Evolutionary conservation across 1,140 invertebrate genomes (phyloP), one percentile per base, ranked within the genome.

Genomic region (Drosophila kanapiae): DNA sequence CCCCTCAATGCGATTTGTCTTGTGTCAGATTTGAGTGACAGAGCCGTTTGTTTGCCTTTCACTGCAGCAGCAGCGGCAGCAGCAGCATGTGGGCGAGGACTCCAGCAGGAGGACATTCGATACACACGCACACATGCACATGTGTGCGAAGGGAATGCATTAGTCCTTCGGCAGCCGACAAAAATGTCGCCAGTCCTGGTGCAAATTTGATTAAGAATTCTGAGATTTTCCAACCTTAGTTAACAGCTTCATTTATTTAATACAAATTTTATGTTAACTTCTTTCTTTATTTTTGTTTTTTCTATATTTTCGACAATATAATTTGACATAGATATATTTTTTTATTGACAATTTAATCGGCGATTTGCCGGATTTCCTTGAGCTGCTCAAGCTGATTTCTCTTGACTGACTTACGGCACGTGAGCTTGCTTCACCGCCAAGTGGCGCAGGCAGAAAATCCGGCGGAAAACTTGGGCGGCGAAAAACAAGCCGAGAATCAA

Each of bases 11-110:
- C 85, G 86, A 90, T 90, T 90, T 90, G 85, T 90, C 85, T 90
- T 74, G 63, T 90, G 85, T 90, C 85, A 90, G 85, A 90, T 90
- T 90, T 90, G 85, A 90, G 56, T 90, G 85, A 90, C 85, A 90
- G 81, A 74, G 75, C 85, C 80, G 82, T 90, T 90, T 90, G 78
- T 90, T 88, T 90, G 75, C 80, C 87, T 62, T 75, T 65, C 78
- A 62, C 62, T 62, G 42, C 35, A 27, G 51, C 31, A 29, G 18
- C 27, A 18, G 16, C 27, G 13, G 16, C 42, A 16, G 59, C 18
- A 27, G 40, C 49, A 43, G 49, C 49, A 56, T 45, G 65, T 35
- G 51, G 51, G 10, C 14, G 9, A 29, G 16, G n/a, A 65, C 33
- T 33, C 33, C 42, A 18, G 23, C 53, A 58, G 27, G 18, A 42